Evolutionary conservation across 2,888 invertebrate genomes (phyloP), one percentile per base, ranked within the genome.

Genomic region (Hypselothyrea guttata): DNA sequence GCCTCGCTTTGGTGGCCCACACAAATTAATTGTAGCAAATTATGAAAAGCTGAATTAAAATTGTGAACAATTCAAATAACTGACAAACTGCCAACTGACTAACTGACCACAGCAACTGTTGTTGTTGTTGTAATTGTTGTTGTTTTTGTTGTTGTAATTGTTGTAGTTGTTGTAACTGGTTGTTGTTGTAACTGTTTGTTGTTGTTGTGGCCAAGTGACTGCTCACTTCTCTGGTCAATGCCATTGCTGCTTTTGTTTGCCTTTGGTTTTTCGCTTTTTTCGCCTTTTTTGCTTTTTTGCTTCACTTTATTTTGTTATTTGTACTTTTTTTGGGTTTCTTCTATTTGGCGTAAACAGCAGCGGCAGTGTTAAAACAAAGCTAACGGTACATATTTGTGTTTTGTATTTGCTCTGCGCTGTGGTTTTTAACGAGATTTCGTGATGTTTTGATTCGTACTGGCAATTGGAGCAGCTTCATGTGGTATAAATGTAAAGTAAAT

Each of bases 161-260:
- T 13, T 48, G 55, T 28, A 47, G 48, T 56, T n/a, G n/a, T n/a
- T n/a, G 53, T 53, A 44, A 48, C 56, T 22, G 18, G 44, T 33
- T 27, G 18, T n/a, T 22, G 22, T 22, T 22, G 22, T 22, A 15
- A 34, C 40, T 35, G 35, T 15, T 37, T 37, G 37, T 16, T 48
- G 54, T 13, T 48, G 55, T 28, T 51, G 48, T 56, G 48, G 30
- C 53, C 40, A 47, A 54, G 54, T 49, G 55, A 40, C 48, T 70
- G 69, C 54, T 48, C 86, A 73, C 84, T 86, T 66, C 63, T 62
- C 61, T 86, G 85, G 85, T 86, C 86, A 81, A 84, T 85, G 86
- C 65, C 79, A 42, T 70, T 69, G 45, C 40, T 28, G 70, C 47
- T 49, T 67, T 62, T 58, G 41, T 64, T 55, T 70, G 38, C 40